Evolutionary conservation across 2,888 invertebrate genomes (phyloP).

Genomic region (Lysandra coridon): DNA sequence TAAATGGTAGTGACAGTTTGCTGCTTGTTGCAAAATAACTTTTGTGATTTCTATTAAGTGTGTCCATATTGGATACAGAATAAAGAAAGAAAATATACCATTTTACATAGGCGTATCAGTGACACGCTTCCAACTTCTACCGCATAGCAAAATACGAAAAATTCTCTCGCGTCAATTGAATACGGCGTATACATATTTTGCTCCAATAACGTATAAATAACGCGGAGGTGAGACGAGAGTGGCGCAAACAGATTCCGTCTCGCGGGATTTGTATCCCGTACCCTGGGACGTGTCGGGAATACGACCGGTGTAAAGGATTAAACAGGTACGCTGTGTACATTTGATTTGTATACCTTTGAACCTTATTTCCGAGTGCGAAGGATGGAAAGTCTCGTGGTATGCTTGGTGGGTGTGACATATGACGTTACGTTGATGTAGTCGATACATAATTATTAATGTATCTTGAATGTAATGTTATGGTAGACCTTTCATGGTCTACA

Average conservation of each 20-base stretch:
- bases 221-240: conserved; percentile 57
- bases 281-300: conserved; percentile 69
- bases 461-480: too few species aligned
- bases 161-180: conserved; percentile 18
- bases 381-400: not conserved
- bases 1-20: too few species aligned
- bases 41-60: too few species aligned
- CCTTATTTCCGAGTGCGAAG: not conserved
- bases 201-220: conserved; percentile 68
- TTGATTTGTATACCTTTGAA: not conserved
- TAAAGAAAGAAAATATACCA: too few species aligned
- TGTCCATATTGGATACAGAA: too few species aligned
- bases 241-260: conserved; percentile 66
- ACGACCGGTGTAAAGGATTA: conserved; percentile 40
- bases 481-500: too few species aligned
- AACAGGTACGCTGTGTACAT: not conserved
- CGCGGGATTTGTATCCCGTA: conserved; percentile 73
- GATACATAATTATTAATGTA: too few species aligned
- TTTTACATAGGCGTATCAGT: too few species aligned
- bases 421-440: not conserved
- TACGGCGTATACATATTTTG: conserved; percentile 53
- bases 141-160: not conserved
- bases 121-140: not conserved
- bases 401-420: not conserved
- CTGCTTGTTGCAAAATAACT: too few species aligned